Percentiles rank a stretch among this genome's conserved stretches.
phyloP scores from a whole-genome alignment of 2,797 vertebrate species.

The Schizopygopsis pylzovi region DNA sequence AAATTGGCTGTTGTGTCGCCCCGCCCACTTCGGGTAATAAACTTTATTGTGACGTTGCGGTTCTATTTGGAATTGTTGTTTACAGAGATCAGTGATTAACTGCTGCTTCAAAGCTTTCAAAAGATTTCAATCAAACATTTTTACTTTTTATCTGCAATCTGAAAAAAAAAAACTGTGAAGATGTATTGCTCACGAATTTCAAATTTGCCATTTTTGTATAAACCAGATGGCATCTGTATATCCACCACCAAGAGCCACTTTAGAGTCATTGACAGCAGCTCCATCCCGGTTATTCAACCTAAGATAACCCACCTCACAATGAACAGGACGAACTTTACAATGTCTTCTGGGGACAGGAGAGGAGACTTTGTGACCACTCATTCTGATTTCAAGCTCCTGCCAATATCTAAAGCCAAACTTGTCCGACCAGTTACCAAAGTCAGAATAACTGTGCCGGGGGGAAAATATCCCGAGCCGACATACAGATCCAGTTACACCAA shows the following conservation, averaged over 20 bases:
- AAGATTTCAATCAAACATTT: background rate
- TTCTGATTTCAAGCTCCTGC: constrained; percentile 30
- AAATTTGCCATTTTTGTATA: constrained; percentile 1
- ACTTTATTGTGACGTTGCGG: too few relatives aligned
- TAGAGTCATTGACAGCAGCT: background rate
- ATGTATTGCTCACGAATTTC: background rate
- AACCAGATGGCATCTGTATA: background rate
- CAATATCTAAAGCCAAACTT: background rate
- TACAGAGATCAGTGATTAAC: too few relatives aligned
- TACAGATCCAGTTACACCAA: constrained; percentile 49
- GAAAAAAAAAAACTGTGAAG: background rate
- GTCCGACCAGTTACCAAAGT: background rate
- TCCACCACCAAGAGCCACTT: background rate
- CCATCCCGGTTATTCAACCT: background rate
- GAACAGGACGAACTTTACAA: constrained; percentile 60
- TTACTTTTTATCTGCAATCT: background rate
- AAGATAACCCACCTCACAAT: constrained; percentile 12
- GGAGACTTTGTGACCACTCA: constrained; percentile 50
- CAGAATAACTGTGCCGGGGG: constrained; percentile 4
- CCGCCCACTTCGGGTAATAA: too few relatives aligned
- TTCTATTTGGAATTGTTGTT: too few relatives aligned
- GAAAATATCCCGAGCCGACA: constrained; percentile 55
- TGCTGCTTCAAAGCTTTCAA: background rate
- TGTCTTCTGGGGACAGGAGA: constrained; percentile 46
- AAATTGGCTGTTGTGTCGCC: too few relatives aligned